A percentile compares a stretch with the other conserved stretches of the same genome.
These are phyloP conservation scores for Heliconius congener DNA, from an alignment of 1,140 invertebrate genomes.

Conservation along the genomic window DNA sequence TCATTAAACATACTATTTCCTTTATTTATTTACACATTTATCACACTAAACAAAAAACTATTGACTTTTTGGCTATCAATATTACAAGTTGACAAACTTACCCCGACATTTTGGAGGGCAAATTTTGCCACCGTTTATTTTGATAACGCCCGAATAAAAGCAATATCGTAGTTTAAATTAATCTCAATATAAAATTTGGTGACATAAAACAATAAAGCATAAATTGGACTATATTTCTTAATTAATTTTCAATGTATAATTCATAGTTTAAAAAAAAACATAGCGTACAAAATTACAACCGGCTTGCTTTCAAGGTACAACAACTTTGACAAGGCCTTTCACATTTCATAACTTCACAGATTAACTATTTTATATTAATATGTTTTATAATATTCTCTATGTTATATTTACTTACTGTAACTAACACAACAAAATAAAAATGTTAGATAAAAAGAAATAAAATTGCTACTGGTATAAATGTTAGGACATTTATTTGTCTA, in stretches of 20 bases:
- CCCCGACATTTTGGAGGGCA: constrained; percentile 69
- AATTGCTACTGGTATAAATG: too few species aligned
- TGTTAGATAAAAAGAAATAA: too few species aligned
- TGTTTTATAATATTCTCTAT: neutral
- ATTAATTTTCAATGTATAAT: constrained; percentile 1
- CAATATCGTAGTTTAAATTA: neutral
- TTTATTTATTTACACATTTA: neutral
- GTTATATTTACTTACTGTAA: too few species aligned
- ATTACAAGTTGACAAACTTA: constrained; percentile 43
- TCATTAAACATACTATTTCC: neutral
- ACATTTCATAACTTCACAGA: neutral
- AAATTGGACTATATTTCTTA: neutral
- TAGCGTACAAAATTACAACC: constrained; percentile 12
- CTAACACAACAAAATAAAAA: neutral
- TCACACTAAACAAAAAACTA: neutral
- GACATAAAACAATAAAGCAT: neutral
- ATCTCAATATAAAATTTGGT: neutral
- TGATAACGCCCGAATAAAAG: neutral
- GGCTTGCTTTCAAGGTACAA: constrained; percentile 13
- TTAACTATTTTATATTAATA: neutral
- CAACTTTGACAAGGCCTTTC: neutral
- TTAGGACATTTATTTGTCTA: too few species aligned
- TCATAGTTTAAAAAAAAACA: constrained; percentile 10
- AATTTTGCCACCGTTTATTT: constrained; percentile 14
- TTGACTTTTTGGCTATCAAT: neutral